phyloP scores from a whole-genome alignment of 2,797 vertebrate species.

The Xenentodon cancila region DNA sequence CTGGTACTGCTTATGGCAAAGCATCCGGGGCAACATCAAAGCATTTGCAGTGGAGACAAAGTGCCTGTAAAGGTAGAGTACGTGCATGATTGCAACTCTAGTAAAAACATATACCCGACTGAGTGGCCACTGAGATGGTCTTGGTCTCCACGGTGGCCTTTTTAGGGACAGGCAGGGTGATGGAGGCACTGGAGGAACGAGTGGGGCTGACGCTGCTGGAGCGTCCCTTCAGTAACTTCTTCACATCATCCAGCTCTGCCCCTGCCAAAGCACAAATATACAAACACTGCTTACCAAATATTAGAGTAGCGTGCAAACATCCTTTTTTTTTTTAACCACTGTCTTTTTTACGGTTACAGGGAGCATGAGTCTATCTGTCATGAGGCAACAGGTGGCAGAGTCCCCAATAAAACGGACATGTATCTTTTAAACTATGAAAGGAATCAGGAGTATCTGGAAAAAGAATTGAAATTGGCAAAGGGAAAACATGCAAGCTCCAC shows the following conservation, averaged over 20 bases:
- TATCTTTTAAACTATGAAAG: too few relatives aligned
- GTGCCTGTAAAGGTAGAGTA: conserved; percentile 39
- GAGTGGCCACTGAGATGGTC: conserved; percentile 87
- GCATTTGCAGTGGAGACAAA: conserved; percentile 19
- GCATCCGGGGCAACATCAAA: conserved; percentile 5
- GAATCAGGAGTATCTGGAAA: too few relatives aligned
- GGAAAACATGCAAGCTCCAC: too few relatives aligned
- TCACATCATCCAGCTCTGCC: conserved; percentile 98
- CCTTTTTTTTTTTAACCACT: too few relatives aligned
- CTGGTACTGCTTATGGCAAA: background rate
- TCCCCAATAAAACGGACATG: too few relatives aligned
- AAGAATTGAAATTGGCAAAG: too few relatives aligned
- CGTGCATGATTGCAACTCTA: conserved; percentile 6
- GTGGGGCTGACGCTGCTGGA: conserved; percentile 94
- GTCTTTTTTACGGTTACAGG: too few relatives aligned
- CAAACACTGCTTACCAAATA: background rate
- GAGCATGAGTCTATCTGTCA: too few relatives aligned
- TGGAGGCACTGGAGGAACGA: conserved; percentile 85
- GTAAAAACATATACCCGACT: conserved; percentile 83
- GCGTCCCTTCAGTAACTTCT: conserved; percentile 93
- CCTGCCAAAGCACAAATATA: conserved; percentile 75
- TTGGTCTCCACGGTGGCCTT: conserved; percentile 90
- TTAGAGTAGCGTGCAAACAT: too few relatives aligned
- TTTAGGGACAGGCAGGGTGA: conserved; percentile 91
- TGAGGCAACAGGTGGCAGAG: too few relatives aligned